Evolutionary conservation across 2,113 vertebrate genomes (phyloP).

Genomic region (Pelobates fuscus): DNA sequence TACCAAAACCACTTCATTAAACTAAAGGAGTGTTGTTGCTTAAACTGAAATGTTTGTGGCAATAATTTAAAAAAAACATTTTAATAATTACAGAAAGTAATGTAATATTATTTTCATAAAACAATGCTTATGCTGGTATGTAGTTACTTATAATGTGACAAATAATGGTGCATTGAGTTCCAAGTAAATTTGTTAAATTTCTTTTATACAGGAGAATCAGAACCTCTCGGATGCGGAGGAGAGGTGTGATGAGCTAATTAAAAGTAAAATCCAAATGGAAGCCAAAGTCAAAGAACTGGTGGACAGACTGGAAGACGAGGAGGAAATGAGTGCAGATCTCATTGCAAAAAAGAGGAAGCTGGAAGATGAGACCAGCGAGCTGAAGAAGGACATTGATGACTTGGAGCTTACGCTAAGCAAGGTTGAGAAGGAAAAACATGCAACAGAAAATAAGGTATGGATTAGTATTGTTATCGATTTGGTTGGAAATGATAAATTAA

Average conservation of each 20-base stretch:
- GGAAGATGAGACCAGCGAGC: conserved; percentile 77
- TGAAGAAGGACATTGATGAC: conserved; percentile 84
- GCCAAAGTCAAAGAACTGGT: conserved; percentile 77
- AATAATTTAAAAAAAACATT: too few species aligned
- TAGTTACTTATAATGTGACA: too few species aligned
- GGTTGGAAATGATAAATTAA: too few species aligned
- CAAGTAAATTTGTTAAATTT: conserved; percentile 60
- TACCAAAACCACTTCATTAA: too few species aligned
- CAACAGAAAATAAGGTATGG: conserved; percentile 79
- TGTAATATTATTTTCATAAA: too few species aligned
- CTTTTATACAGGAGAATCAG: conserved; percentile 66
- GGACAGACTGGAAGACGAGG: conserved; percentile 81
- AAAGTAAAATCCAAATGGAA: conserved; percentile 74
- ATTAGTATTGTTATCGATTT: too few species aligned
- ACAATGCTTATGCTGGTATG: too few species aligned
- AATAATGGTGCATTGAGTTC: too few species aligned
- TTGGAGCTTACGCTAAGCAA: conserved; percentile 77
- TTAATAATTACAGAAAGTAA: too few species aligned
- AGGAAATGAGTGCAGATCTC: conserved; percentile 71
- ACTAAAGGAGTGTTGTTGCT: too few species aligned
- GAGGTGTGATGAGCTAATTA: conserved; percentile 71
- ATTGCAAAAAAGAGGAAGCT: conserved; percentile 76
- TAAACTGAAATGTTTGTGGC: too few species aligned
- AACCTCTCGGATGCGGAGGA: conserved; percentile 72
- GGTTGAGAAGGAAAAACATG: conserved; percentile 77